Evolutionary conservation across 35 echinoderm and acorn worm species (phyloP), one percentile per base, ranked within the genome.

Genomic region (Apostichopus japonicus): DNA sequence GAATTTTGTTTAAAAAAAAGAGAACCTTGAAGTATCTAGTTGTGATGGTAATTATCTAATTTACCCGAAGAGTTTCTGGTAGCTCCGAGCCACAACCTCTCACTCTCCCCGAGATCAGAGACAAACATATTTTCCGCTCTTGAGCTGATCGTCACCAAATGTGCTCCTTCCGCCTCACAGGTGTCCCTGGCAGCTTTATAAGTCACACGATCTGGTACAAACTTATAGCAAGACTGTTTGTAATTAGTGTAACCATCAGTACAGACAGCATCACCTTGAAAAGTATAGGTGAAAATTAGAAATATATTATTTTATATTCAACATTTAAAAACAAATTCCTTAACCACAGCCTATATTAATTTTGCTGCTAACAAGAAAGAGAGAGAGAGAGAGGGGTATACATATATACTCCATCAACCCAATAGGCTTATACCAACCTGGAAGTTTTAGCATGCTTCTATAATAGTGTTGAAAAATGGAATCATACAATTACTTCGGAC

Each of bases 221-320:
- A 88, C 56, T 88, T 88, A 52, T 88, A 88, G 57, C 86, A 88
- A 27, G 86, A 88, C 86, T 88, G 86, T 59, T 88, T 88, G 65
- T 61, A 65, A 6, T 23, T 52, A 17, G 17, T 14, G 22, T 88
- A 88, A 16, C 86, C 86, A 10, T 88, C 86, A 14, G 86, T 6
- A 72, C 86, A 88, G n/a, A 15, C 22, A 8, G 86, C 17, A n/a
- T n/a, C 25, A 22, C 56, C 86, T 88, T 23, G 10, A 67, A 10
- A 23, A 9, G 23, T 4, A 61, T 8, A 61, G 8, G 57, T 8
- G 57, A 61, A 61, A 61, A 61, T 13, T 61, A 61, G 0, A 44
- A 44, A 44, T 44, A 44, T 44, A 4, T 44, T 44, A 44, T 44
- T 44, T 44, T 44, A 44, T 44, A 44, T 44, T 3, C 33, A 44